Base-by-base conservation (phyloP, 2,113 vertebrate genomes). In the Ciconia boyciana region DNA sequence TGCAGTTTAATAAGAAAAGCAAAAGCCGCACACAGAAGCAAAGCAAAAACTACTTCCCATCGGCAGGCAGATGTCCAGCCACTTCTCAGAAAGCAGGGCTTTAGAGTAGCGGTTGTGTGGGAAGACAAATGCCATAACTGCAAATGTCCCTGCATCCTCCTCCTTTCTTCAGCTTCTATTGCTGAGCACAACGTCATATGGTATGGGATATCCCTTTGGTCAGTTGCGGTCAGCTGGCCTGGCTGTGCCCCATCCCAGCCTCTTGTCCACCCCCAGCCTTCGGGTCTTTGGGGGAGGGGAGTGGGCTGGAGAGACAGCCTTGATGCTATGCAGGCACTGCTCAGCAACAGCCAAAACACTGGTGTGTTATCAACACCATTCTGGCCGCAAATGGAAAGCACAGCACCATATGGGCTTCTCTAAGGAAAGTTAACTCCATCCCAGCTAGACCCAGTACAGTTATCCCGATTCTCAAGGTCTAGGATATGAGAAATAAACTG, bases 221-320 rank as follows among this genome's bases (percentile, higher is more conserved):
- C 71, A 46, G 5, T 11, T 44, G 13, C 5, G 22, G 8, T 62
- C 36, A 43, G 18, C 32, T 62, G 21, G 55, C 21, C n/a, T 49
- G 41, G 31, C 12, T 39, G 10, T 82, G 62, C 24, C 22, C 15
- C 11, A 28, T 60, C 24, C 34, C 52, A 80, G 1, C 7, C 20
- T 61, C 24, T 62, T 62, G 25, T 31, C 12, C 17, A 43, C 9
- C 4, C 2, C 5, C 22, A 66, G 22, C 8, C 58, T 58, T 44
- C 1, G 5, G 16, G 18, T 51, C 44, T 52, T 48, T 60, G 7
- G 17, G 2, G 26, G 7, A 13, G 7, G 5, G 7, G 3, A 3
- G 2, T 34, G 12, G 5, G 11, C 43, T 69, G 55, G 41, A 76
- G 48, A 60, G 20, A 39, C 15, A 82, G 10, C 9, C 6, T 70